Base-by-base conservation (phyloP, 2,113 vertebrate species). In the Hyaena hyaena region DNA sequence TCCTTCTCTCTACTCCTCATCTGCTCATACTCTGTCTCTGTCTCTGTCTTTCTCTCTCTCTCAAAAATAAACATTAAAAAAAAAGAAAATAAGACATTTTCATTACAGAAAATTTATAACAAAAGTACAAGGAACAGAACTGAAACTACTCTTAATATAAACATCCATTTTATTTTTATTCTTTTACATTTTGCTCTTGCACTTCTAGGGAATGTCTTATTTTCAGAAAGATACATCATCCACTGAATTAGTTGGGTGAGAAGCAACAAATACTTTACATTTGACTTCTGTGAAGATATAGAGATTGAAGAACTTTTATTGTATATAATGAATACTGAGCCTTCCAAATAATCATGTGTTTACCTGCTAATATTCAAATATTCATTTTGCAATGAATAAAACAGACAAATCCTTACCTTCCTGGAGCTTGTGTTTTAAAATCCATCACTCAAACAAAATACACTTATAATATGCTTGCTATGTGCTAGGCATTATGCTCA, bases 311-410 rank as follows among this genome's bases (percentile, higher is more conserved):
- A 79, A 35, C 55, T 92, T 96, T 89, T 92, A 0, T 86, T 88
- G 33, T 85, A 68, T 85, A 55, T 58, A 80, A 85, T 89, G 63
- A 92, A 94, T 92, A 21, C 39, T 74, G 63, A 85, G 26, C 21
- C 45, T 94, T 73, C 43, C 61, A 68, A 84, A 55, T 26, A 73
- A 58, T 55, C 33, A 89, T 53, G 35, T 76, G 43, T 58, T 96
- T 31, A 84, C 53, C 21, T n/a, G 61, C 23, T 69, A 88, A 71
- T 66, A 48, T n/a, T 95, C 58, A 68, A 61, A 71, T 88, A 95
- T 33, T 93, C 23, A 65, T 80, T 94, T 94, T 84, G 23, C 65
- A 94, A 39, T 73, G 43, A 79, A 88, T 93, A 88, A 94, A 90
- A 82, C 43, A 76, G 50, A 43, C 65, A 95, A 83, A 85, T 68